Evolutionary conservation across 2,113 vertebrate species (phyloP).

Genomic region (Erythrolamprus reginae): DNA sequence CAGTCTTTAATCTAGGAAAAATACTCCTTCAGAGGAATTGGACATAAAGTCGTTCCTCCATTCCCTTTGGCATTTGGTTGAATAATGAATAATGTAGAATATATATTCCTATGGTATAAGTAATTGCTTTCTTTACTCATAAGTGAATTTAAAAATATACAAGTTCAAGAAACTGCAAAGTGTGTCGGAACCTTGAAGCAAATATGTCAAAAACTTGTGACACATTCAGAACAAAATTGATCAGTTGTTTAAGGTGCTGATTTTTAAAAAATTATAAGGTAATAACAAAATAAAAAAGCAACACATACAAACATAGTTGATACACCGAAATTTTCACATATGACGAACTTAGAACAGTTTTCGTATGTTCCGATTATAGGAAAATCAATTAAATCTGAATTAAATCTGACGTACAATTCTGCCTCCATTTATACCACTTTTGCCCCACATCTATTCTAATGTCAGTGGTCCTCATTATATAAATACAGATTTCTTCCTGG

Average conservation of each 20-base stretch:
- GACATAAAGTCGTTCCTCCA: not conserved
- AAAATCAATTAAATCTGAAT: constrained; percentile 7
- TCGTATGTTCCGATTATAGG: not conserved
- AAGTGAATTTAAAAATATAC: not conserved
- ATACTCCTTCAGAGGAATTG: not conserved
- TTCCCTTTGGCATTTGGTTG: not conserved
- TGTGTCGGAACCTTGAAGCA: not conserved
- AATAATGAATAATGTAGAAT: not conserved
- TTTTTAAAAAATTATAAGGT: not conserved
- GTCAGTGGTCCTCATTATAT: constrained; percentile 36
- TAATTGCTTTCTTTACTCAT: not conserved
- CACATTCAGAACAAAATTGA: not conserved
- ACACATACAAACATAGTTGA: not conserved
- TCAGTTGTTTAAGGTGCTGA: not conserved
- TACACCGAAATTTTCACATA: not conserved
- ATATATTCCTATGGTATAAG: not conserved
- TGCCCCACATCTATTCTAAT: not conserved
- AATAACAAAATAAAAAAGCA: not conserved
- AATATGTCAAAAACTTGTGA: not conserved
- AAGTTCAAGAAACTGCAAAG: not conserved
- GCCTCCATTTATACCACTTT: not conserved
- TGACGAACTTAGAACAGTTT: not conserved
- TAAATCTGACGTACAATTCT: constrained; percentile 10
- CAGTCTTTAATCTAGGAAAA: constrained; percentile 32
- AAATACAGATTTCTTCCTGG: constrained; percentile 43